Conservation (phyloP, 2,113 vertebrate species). For the Spheniscus mendiculus region DNA sequence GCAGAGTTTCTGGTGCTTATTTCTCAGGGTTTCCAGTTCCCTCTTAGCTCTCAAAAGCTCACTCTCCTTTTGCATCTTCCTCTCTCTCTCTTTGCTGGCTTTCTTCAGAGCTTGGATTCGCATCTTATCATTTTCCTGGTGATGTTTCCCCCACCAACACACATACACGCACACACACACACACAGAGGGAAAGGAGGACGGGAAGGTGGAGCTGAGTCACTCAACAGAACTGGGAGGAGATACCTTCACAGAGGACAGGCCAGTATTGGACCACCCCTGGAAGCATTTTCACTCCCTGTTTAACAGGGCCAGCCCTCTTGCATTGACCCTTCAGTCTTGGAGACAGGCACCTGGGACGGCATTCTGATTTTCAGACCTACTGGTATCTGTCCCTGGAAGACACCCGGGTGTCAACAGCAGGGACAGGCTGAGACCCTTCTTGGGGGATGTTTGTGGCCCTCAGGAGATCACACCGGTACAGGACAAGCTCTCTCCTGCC, state of each 20-base stretch:
- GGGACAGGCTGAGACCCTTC: neutral
- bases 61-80: conserved; percentile 31
- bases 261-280: no score
- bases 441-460: neutral
- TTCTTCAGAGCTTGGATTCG: conserved; percentile 66
- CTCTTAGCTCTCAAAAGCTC: conserved; percentile 65
- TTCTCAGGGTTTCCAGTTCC: conserved; percentile 49
- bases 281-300: no score
- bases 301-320: no score
- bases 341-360: neutral
- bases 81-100: conserved; percentile 58
- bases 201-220: neutral
- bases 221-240: neutral
- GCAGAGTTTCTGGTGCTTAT: conserved; percentile 56
- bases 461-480: neutral
- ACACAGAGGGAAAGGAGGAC: neutral
- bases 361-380: neutral
- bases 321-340: neutral
- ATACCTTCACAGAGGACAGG: neutral
- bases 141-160: neutral
- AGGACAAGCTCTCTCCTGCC: neutral
- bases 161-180: neutral
- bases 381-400: neutral
- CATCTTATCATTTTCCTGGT: conserved; percentile 76
- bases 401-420: no score